Evolutionary conservation across 2,888 invertebrate genomes (phyloP).

Genomic region (Drymonia ruficornis): DNA sequence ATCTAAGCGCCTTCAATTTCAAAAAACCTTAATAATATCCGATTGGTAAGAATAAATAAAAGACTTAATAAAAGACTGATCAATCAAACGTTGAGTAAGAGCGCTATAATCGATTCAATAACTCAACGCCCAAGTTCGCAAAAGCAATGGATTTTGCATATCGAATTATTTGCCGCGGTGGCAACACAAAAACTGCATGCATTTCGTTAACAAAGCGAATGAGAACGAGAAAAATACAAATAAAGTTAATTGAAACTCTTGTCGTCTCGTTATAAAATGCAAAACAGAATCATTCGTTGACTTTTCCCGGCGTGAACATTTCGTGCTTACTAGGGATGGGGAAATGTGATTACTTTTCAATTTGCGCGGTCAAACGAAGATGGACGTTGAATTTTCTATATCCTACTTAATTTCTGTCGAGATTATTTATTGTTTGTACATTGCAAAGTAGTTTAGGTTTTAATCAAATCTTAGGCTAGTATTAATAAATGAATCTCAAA

Average conservation of each 20-base stretch:
- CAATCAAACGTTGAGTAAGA: background rate
- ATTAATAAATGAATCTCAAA: too few species aligned
- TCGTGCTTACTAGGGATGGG: constrained; percentile 11
- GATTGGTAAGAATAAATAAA: too few species aligned
- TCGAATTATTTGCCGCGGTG: constrained; percentile 15
- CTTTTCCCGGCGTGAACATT: constrained; percentile 15
- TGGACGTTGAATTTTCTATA: background rate
- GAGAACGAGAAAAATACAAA: constrained; percentile 24
- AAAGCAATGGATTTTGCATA: constrained; percentile 12
- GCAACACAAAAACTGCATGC: constrained; percentile 28
- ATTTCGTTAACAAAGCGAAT: constrained; percentile 35
- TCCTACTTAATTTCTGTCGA: too few species aligned
- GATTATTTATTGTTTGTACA: too few species aligned
- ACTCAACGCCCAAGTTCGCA: constrained; percentile 20
- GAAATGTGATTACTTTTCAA: constrained; percentile 10
- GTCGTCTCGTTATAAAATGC: constrained; percentile 45
- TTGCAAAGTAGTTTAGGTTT: too few species aligned
- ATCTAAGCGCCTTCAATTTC: too few species aligned
- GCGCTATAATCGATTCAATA: background rate
- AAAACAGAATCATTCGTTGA: constrained; percentile 38
- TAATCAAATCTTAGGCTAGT: too few species aligned
- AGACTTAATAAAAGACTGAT: background rate
- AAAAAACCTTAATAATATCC: background rate
- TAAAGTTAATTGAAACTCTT: constrained; percentile 47
- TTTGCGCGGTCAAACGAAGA: constrained; percentile 2